phyloP scores from a whole-genome alignment of 2,888 invertebrate genomes.

The Neoascia interrupta region DNA sequence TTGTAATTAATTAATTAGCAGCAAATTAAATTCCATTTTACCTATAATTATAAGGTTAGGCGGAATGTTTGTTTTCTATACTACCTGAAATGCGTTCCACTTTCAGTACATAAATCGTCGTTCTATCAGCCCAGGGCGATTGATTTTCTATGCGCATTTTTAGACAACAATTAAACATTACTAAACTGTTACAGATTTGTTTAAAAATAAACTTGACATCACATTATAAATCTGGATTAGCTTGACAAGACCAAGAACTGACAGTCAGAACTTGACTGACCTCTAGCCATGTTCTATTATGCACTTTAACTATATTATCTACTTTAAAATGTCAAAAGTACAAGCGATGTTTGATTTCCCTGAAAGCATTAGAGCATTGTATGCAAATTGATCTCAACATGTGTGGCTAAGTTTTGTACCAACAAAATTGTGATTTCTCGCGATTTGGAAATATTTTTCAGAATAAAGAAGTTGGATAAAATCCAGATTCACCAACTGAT shows the following conservation, averaged over 20 bases:
- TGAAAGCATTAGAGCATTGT: too few relatives aligned
- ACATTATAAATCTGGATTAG: too few relatives aligned
- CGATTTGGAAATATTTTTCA: constrained; percentile 18
- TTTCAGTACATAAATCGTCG: constrained; percentile 46
- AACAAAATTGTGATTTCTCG: constrained; percentile 16
- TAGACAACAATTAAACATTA: constrained; percentile 49
- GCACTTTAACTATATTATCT: not conserved
- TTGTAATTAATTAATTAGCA: constrained; percentile 66
- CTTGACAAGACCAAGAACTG: too few relatives aligned
- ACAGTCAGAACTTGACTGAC: too few relatives aligned
- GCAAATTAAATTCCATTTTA: constrained; percentile 55
- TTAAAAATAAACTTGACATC: constrained; percentile 62
- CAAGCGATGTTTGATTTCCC: constrained; percentile 1
- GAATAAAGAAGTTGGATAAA: too few relatives aligned
- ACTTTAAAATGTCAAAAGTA: constrained; percentile 40
- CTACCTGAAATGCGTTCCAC: constrained; percentile 40
- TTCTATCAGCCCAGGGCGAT: constrained; percentile 28
- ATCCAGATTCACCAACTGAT: too few relatives aligned
- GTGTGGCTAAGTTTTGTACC: too few relatives aligned
- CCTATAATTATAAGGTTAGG: constrained; percentile 57
- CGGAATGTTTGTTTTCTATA: constrained; percentile 52
- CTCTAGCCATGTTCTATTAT: constrained; percentile 1
- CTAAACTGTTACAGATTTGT: constrained; percentile 44
- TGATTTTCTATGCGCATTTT: constrained; percentile 59
- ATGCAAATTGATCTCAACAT: not conserved